Evolutionary conservation across 1,140 invertebrate species (phyloP).

Genomic region (Odontomachus brunneus): DNA sequence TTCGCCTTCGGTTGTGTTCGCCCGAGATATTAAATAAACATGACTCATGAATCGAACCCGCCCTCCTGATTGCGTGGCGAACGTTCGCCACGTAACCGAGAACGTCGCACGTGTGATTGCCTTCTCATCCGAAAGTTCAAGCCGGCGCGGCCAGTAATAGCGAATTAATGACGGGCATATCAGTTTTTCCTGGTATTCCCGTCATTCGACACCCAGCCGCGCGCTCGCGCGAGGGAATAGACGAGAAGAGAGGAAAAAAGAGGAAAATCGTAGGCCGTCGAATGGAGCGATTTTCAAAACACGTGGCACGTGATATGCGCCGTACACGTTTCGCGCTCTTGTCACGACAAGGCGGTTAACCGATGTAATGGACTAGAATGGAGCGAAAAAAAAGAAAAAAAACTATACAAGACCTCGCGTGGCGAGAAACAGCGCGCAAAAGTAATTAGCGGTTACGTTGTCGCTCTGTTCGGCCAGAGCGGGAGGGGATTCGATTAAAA

Average conservation of each 20-base stretch:
- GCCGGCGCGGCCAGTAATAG: constrained; percentile 14
- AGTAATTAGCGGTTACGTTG: constrained; percentile 61
- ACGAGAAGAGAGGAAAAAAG: constrained; percentile 11
- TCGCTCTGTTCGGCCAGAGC: constrained; percentile 18
- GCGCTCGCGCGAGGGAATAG: background rate
- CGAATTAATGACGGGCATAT: constrained; percentile 43
- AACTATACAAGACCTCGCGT: background rate
- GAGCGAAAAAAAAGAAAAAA: constrained; percentile 11
- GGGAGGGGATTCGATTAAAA: constrained; percentile 68
- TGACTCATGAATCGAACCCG: constrained; percentile 8
- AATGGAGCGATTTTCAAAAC: constrained; percentile 19
- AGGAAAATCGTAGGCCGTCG: constrained; percentile 6
- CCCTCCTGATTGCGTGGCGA: constrained; percentile 26
- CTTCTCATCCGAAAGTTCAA: constrained; percentile 27
- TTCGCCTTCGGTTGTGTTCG: too few relatives aligned
- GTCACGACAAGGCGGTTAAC: constrained; percentile 12
- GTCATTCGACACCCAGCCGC: background rate
- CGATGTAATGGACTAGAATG: background rate
- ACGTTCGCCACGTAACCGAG: background rate
- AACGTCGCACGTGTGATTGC: constrained; percentile 11
- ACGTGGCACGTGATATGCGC: background rate
- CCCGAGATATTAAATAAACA: constrained; percentile 39
- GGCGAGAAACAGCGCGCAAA: constrained; percentile 42
- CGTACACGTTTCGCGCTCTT: background rate
- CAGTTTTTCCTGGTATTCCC: constrained; percentile 27